phyloP scores from a whole-genome alignment of 2,797 vertebrate species.

The Remorina albescens region DNA sequence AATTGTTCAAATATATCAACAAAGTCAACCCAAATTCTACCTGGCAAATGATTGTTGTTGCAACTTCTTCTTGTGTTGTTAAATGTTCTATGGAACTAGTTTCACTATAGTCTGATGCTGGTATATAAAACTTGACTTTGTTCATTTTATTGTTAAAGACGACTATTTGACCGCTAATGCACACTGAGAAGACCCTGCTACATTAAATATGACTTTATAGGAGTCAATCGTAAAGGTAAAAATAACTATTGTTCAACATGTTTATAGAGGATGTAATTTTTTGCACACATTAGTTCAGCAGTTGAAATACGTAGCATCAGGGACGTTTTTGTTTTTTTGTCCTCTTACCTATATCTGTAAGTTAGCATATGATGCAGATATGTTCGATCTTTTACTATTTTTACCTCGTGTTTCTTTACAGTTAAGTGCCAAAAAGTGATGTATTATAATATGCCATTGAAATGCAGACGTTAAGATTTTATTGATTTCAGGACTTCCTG shows the following conservation, averaged over 20 bases:
- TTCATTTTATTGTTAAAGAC: constrained; percentile 19
- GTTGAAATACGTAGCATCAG: constrained; percentile 1
- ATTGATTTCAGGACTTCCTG: constrained; percentile 26
- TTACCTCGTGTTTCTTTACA: constrained; percentile 13
- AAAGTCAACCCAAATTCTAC: constrained; percentile 1
- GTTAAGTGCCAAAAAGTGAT: constrained; percentile 50
- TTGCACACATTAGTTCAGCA: constrained; percentile 1
- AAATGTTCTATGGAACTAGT: not conserved
- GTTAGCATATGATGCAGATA: constrained; percentile 38
- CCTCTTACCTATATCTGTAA: constrained; percentile 24
- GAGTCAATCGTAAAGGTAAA: constrained; percentile 24
- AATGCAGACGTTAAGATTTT: constrained; percentile 38
- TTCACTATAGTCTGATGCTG: constrained; percentile 9
- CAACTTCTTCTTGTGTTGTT: constrained; percentile 18
- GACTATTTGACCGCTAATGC: constrained; percentile 30
- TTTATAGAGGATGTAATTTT: constrained; percentile 24
- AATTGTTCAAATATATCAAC: not conserved
- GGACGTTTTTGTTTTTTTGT: constrained; percentile 7
- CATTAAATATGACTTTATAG: constrained; percentile 20
- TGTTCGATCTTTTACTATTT: constrained; percentile 30
- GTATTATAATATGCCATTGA: constrained; percentile 32
- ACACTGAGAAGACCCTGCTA: constrained; percentile 12
- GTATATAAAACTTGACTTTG: constrained; percentile 35
- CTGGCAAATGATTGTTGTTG: constrained; percentile 4
- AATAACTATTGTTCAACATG: constrained; percentile 11